Conservation (phyloP, 53 echinoderm and acorn worm genomes). For the Paracentrotus lividus region DNA sequence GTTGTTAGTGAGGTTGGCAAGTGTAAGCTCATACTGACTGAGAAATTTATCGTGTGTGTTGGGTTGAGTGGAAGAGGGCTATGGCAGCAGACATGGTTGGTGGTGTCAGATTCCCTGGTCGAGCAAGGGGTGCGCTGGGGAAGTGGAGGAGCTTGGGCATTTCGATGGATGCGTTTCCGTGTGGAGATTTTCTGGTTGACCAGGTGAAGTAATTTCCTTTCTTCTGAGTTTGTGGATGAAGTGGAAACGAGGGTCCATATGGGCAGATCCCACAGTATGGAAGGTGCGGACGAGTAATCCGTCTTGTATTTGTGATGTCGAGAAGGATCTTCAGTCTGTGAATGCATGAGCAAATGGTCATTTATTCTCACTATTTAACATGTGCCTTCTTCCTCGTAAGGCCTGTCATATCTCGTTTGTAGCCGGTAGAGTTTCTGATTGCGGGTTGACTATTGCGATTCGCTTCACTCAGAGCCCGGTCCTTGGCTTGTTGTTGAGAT, state of each 20-base stretch:
- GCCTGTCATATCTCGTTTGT: slow-evolving; percentile 95
- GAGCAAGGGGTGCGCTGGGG: slow-evolving; percentile 84
- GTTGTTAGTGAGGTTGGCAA: slow-evolving; percentile 62
- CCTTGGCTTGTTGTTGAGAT: slow-evolving; percentile 78
- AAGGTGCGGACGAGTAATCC: slow-evolving; percentile 97
- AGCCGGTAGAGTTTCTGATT: slow-evolving; percentile 92
- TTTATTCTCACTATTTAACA: slow-evolving; percentile 98
- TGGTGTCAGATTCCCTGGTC: slow-evolving; percentile 88
- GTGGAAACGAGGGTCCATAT: slow-evolving; percentile 96
- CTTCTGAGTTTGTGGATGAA: slow-evolving; percentile 97
- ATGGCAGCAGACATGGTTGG: slow-evolving; percentile 82
- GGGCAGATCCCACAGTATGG: slow-evolving; percentile 99
- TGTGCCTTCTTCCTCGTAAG: slow-evolving; percentile 95
- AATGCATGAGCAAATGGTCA: slow-evolving; percentile 96
- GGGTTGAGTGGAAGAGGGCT: slow-evolving; percentile 85
- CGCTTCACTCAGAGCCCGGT: slow-evolving; percentile 93
- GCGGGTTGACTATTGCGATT: slow-evolving; percentile 82
- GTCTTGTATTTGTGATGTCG: slow-evolving; percentile 99
- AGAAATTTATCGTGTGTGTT: slow-evolving; percentile 69
- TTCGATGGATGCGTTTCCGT: slow-evolving; percentile 85
- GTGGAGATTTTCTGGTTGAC: slow-evolving; percentile 71
- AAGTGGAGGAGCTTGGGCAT: slow-evolving; percentile 90
- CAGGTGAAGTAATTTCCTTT: slow-evolving; percentile 75
- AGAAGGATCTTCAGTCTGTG: slow-evolving; percentile 88
- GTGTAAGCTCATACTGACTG: slow-evolving; percentile 61